A percentile compares a stretch with the other conserved stretches of the same genome.
Conservation (phyloP, 1,140 invertebrate species). For the Venustaconcha ellipsiformis region DNA sequence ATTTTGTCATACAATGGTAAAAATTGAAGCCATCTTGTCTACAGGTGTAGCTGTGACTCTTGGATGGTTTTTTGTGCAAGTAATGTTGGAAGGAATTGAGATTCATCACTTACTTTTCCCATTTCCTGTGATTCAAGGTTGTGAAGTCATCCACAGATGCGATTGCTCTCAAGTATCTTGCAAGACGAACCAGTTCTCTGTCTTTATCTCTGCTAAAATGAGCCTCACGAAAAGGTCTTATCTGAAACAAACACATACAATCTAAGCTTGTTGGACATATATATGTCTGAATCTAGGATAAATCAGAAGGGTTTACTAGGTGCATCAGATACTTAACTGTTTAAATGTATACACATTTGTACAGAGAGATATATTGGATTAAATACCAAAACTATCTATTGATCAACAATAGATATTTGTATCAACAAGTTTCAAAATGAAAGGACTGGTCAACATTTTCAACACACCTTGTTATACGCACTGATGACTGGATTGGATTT, state of each 20-base stretch:
- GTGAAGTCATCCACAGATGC: constrained; percentile 87
- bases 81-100: too few relatives aligned
- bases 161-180: constrained; percentile 88
- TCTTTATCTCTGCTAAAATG: constrained; percentile 89
- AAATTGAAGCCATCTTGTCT: too few relatives aligned
- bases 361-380: neutral
- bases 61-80: too few relatives aligned
- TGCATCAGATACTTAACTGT: neutral
- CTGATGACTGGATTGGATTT: too few relatives aligned
- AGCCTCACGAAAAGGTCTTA: constrained; percentile 90
- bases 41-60: too few relatives aligned
- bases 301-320: neutral
- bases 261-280: neutral
- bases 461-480: too few relatives aligned
- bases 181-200: constrained; percentile 84
- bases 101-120: constrained; percentile 76
- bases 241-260: constrained; percentile 69
- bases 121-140: constrained; percentile 87
- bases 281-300: too few relatives aligned
- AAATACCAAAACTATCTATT: neutral
- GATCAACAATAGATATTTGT: too few relatives aligned
- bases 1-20: too few relatives aligned
- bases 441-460: too few relatives aligned
- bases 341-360: neutral
- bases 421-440: too few relatives aligned